Base-by-base conservation (phyloP, 2,888 invertebrate genomes). In the Zeuzera pyrina region DNA sequence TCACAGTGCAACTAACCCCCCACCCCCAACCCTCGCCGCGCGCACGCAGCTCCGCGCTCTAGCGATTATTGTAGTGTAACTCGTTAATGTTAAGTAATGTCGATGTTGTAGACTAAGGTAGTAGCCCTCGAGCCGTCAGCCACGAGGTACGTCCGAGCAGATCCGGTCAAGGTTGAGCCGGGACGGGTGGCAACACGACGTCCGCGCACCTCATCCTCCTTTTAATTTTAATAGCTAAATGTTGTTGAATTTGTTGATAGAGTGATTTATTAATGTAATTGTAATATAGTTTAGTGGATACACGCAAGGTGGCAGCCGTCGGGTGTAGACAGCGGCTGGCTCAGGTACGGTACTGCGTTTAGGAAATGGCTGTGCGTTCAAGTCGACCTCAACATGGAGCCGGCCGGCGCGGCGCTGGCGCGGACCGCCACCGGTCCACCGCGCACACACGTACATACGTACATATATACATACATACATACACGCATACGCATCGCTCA, bases 181-280 rank as follows among this genome's bases (percentile, higher is more conserved):
- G 35, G 31, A 30, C 38, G 31, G 34, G 34, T 23, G 33, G 23
- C 32, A 22, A 8, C 24, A 38, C 36, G 34, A 43, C 33, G 38
- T 31, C 47, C 52, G 47, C 57, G 57, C 59, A 47, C 56, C 63
- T 62, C 69, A 49, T 57, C 63, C 67, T 65, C 66, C 59, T 57
- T 68, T 66, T 73, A 72, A 71, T 72, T 77, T 70, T 78, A 78
- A 73, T 81, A 81, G 79, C 77, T 77, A 78, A 79, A 77, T 79
- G 79, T 79, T 78, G 79, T 81, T 78, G 70, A 78, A 70, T 78
- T 77, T 73, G 78, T 78, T 77, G 76, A 76, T 78, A 77, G 76
- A 73, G 71, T 74, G 74, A 70, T 77, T 73, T 71, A 72, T 72
- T n/a, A n/a, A n/a, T 67, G 69, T 72, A 69, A 74, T 69, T 59